Evolutionary conservation across 2,113 vertebrate genomes (phyloP).

Genomic region (Abramis brama): DNA sequence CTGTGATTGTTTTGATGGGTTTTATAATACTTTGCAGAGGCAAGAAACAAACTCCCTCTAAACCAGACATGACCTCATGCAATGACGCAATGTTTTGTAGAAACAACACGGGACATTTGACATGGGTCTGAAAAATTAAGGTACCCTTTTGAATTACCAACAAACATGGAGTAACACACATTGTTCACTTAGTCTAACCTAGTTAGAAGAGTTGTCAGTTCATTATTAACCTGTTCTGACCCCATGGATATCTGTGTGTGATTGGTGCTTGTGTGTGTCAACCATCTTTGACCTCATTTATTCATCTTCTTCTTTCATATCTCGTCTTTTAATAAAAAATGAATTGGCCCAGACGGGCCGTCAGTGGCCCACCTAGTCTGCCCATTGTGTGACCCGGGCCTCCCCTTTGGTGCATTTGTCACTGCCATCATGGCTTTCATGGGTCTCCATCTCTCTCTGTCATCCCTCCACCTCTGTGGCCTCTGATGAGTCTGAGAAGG

Average conservation of each 20-base stretch:
- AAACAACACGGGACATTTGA: not conserved
- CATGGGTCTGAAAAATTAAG: not conserved
- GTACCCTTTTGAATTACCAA: not conserved
- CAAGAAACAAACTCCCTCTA: not conserved
- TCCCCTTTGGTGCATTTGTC: conserved; percentile 41
- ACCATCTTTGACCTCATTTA: conserved; percentile 38
- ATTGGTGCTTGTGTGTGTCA: not conserved
- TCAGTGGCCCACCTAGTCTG: conserved; percentile 44
- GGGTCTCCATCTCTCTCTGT: conserved; percentile 26
- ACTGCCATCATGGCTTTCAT: conserved; percentile 46
- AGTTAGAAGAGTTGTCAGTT: not conserved
- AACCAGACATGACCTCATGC: not conserved
- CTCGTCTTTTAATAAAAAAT: conserved; percentile 35
- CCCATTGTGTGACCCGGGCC: conserved; percentile 17
- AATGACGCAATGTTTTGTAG: not conserved
- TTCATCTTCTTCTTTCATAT: conserved; percentile 26
- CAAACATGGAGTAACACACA: not conserved
- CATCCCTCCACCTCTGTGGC: conserved; percentile 35
- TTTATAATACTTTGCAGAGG: not conserved
- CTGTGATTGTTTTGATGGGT: not conserved
- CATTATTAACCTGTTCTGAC: conserved; percentile 2
- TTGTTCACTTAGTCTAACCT: not conserved
- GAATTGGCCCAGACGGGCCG: conserved; percentile 37
- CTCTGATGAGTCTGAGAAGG: conserved; percentile 34
- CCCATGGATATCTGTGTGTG: not conserved